Base-by-base conservation (phyloP, 2,113 vertebrate genomes). In the Hassar affinis region DNA sequence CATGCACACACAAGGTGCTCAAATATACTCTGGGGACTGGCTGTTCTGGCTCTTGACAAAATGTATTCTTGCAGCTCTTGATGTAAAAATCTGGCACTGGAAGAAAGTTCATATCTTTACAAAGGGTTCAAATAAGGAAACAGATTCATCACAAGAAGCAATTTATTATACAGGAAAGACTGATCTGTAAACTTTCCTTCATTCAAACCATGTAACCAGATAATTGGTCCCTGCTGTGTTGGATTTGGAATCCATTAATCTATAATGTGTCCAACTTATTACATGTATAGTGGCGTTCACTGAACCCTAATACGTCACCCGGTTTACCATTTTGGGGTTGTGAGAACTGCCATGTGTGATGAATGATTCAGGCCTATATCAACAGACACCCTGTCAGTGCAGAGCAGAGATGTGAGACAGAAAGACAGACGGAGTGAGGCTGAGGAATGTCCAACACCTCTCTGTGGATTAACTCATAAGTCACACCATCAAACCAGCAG, bases 291-390 rank as follows among this genome's bases (percentile, higher is more conserved):
- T 49, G n/a, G 25, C n/a, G 25, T 78, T 47, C 52, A 1, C 27
- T 52, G 56, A 82, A 78, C 84, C 79, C 89, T 92, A 92, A 92
- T 91, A 0, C 10, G 49, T 56, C 86, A 62, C 66, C 38, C 85
- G 79, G 71, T 45, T 88, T 92, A 93, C 93, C 89, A 87, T 83
- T 30, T 81, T 83, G 74, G 72, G 35, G 68, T 49, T 87, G 77
- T 57, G 77, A 86, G 84, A 88, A 85, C 84, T 88, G 84, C 68
- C 81, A 61, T 87, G 83, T 85, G 66, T 75, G 38, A 45, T 72
- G 52, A 35, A 79, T 75, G 56, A 74, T 79, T 51, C 85, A 88
- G 92, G 88, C 88, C 85, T 92, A 88, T 84, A 88, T 93, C 91
- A 91, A 25, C 45, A 79, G 78, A 92, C 92, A 89, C 92, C 82